Evolutionary conservation across 1,140 invertebrate genomes (phyloP).

Genomic region (Eciton burchellii): DNA sequence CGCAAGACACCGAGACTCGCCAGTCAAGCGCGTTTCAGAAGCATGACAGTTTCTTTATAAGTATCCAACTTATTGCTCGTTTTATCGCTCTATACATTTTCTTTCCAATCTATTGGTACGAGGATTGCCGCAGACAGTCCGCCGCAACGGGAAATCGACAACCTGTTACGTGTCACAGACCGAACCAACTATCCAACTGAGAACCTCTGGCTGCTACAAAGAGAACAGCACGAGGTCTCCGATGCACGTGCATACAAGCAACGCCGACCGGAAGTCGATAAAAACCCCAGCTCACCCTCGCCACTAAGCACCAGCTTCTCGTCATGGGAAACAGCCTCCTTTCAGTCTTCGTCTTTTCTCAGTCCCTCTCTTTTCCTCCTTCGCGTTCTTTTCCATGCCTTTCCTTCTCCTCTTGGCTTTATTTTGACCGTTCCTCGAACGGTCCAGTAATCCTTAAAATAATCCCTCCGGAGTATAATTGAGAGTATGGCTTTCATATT

Average conservation of each 20-base stretch:
- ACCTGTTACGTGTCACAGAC: conserved; percentile 72
- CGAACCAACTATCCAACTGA: conserved; percentile 73
- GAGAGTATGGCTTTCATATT: no score
- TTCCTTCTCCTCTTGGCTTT: neutral
- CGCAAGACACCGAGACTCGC: no score
- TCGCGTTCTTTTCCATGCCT: conserved; percentile 30
- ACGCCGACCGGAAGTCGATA: conserved; percentile 86
- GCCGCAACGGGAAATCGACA: conserved; percentile 64
- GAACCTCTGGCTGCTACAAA: conserved; percentile 81
- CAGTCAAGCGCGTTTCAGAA: no score
- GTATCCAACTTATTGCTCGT: no score
- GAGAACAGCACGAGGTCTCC: conserved; percentile 77
- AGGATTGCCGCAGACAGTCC: neutral
- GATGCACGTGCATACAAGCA: conserved; percentile 83
- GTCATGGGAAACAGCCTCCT: conserved; percentile 74
- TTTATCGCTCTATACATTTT: no score
- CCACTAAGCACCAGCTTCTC: conserved; percentile 81
- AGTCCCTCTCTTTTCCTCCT: conserved; percentile 44
- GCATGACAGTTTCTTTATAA: no score
- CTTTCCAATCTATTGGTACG: no score
- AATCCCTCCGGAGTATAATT: no score
- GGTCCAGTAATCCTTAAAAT: no score
- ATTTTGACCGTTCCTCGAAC: no score
- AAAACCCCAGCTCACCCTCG: conserved; percentile 85
- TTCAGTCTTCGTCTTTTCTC: conserved; percentile 47